A percentile compares a stretch with the other conserved stretches of the same genome.
These are phyloP conservation scores for Enteromius mattozi DNA, from an alignment of 2,797 vertebrate species.

Conservation along the genomic window DNA sequence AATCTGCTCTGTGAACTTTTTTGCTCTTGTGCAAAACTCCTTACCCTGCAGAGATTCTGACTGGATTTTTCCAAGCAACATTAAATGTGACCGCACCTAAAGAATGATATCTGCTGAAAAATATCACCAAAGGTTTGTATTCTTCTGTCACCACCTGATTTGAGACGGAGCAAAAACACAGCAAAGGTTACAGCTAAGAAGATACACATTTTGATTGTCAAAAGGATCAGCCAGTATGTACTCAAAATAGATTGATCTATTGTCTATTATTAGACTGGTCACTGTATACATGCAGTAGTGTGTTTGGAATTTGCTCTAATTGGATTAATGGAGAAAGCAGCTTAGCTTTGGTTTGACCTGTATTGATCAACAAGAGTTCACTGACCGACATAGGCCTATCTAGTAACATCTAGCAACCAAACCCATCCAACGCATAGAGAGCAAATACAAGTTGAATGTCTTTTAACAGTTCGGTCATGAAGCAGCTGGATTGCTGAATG, in stretches of 20 bases:
- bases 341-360: constrained; percentile 8
- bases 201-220: not conserved
- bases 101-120: not conserved
- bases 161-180: not conserved
- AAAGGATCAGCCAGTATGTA: not conserved
- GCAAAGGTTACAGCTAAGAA: not conserved
- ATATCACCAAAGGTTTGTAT: not conserved
- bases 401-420: not conserved
- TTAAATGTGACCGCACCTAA: not conserved
- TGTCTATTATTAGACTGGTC: not conserved
- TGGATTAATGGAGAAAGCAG: constrained; percentile 41
- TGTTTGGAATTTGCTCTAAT: constrained; percentile 29
- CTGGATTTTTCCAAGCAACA: not conserved
- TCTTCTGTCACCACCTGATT: not conserved
- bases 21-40: not conserved
- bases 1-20: not conserved
- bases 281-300: constrained; percentile 17
- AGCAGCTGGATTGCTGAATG: constrained; percentile 30
- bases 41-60: not conserved
- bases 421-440: not conserved
- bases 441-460: constrained; percentile 18
- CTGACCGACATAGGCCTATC: constrained; percentile 25
- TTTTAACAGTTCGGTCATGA: not conserved
- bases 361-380: constrained; percentile 31
- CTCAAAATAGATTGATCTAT: not conserved